Evolutionary conservation across 2,888 invertebrate species (phyloP), one percentile per base, ranked within the genome.

Genomic region (Gymnocheta viridis): DNA sequence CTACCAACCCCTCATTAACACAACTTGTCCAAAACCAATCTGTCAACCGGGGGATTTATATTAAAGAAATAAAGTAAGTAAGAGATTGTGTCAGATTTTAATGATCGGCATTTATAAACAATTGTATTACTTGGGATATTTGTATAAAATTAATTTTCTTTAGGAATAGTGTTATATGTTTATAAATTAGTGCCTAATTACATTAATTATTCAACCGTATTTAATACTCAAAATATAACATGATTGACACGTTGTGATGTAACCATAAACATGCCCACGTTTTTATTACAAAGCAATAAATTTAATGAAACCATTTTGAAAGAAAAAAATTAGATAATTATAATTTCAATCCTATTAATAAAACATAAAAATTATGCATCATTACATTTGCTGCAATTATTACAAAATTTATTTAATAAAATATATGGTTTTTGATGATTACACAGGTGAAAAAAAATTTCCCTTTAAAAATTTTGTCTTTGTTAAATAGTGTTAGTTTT

Each of bases 161-260:
- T 32, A 38, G 12, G 35, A n/a, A 6, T n/a, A 51, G 17, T 27
- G 12, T 41, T 44, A 1, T 17, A 32, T 29, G 29, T 44, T 29
- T 32, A 19, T 17, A 58, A 72, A 47, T 47, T 58, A 58, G 54
- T 32, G 14, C 7, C 22, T 41, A 62, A 62, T 49, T 38, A 60
- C 14, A 14, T 58, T 44, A 72, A 72, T 47, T 69, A 56, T 41
- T 69, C 54, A 69, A 32, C 22, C 47, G 22, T 47, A 44, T 44
- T 58, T 32, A 4, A 5, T 58, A 32, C 32, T 32, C 1, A 44
- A 72, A 44, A 32, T 32, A 1, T 4, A 2, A 41, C 2, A 35
- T 72, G 47, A 41, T 58, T 38, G 49, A 51, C 54, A 60, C 27
- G 2, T 35, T 51, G n/a, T 24, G 29, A 35, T 51, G 35, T 32